Conservation (phyloP, 2,113 vertebrate genomes). For the Procavia capensis region DNA sequence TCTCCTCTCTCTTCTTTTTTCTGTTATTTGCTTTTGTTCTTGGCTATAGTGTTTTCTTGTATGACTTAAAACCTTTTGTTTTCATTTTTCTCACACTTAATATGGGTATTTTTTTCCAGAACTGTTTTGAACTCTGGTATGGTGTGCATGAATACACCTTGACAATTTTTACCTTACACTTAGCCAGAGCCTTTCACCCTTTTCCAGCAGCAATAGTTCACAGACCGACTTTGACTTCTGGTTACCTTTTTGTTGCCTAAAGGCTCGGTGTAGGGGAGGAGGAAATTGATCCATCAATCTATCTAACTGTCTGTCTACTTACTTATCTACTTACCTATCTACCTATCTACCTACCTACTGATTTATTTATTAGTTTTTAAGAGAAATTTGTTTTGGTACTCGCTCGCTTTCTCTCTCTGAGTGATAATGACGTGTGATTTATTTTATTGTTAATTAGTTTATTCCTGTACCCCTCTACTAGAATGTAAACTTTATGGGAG, state of each 20-base stretch:
- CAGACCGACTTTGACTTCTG: neutral
- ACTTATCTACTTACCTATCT: too few relatives aligned
- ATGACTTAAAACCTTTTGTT: neutral
- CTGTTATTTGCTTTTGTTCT: neutral
- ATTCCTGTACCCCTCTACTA: neutral
- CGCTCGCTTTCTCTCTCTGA: neutral
- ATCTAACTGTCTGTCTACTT: too few relatives aligned
- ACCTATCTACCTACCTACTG: too few relatives aligned
- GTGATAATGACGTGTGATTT: neutral
- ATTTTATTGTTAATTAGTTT: neutral
- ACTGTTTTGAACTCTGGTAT: neutral
- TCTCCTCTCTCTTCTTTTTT: too few relatives aligned
- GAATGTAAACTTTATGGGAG: neutral
- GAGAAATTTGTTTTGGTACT: neutral
- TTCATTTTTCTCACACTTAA: neutral
- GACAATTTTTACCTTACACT: neutral
- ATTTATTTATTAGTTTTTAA: too few relatives aligned
- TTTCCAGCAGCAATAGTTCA: neutral
- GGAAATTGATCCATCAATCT: too few relatives aligned
- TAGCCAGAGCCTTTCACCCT: neutral
- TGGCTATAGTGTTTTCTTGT: neutral
- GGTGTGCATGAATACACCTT: neutral
- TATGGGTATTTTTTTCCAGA: neutral
- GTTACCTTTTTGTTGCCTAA: neutral
- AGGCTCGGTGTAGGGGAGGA: neutral